Evolutionary conservation across 1,140 invertebrate species (phyloP), one percentile per base, ranked within the genome.

Genomic region (Drosophila watanabei): DNA sequence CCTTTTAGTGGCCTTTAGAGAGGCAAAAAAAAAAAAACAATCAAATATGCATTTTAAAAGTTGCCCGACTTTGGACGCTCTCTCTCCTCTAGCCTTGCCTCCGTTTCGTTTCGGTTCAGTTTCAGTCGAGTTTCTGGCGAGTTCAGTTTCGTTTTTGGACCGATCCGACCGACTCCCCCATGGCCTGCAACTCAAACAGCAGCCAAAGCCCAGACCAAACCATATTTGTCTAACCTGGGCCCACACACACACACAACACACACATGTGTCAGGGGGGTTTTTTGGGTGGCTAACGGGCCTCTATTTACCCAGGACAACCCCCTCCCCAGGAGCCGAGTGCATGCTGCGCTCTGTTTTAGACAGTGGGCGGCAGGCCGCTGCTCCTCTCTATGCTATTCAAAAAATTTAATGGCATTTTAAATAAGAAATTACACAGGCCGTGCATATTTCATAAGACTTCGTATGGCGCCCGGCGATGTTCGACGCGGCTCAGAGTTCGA

Each of bases 331-430:
- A 37, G 43, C 64, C 66, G 81, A 90, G 81, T 90, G 85, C 86
- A 88, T 61, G 85, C 86, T 85, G 81, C 82, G 85, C 85, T 90
- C 86, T 90, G 88, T 89, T 88, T 83, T 83, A 89, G 76, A 80
- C 75, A 79, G 64, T 79, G 56, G 63, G 56, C 73, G 75, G 63
- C 20, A 16, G 32, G 51, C 32, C 52, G 49, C 60, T 52, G 28
- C 45, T 48, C 43, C 54, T 71, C 68, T 89, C 86, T 89, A 79
- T 84, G 85, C 91, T 92, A 93, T 93, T 93, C 86, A 93, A 93
- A 93, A 93, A 93, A 93, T 93, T 93, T 93, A 93, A 93, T 93
- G 90, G 92, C 92, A 92, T 93, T 93, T 93, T 93, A 93, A 93
- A 93, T 93, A 93, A 93, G 92, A 92, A 93, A 93, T 93, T 92